Conservation (phyloP, 2,113 vertebrate species). For the Melospiza georgiana region DNA sequence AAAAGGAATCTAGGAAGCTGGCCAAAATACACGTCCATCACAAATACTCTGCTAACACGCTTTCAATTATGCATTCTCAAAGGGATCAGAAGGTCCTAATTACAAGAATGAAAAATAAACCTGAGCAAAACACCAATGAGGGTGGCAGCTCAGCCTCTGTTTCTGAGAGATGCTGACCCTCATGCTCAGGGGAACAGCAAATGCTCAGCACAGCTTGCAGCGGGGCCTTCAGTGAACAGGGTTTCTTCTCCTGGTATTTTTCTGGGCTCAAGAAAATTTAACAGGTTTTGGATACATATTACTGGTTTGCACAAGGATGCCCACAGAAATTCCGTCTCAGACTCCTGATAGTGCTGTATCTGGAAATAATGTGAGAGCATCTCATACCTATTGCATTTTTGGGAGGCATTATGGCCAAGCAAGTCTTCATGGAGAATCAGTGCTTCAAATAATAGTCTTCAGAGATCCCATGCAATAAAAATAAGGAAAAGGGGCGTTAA, state of each 20-base stretch:
- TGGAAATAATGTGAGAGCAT: neutral
- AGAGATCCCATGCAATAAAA: neutral
- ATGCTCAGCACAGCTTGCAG: neutral
- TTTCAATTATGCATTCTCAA: neutral
- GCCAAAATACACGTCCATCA: neutral
- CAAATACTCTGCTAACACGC: neutral
- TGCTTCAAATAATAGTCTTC: neutral
- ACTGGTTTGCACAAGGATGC: neutral
- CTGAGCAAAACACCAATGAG: slow-evolving; percentile 21
- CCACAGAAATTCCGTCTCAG: neutral
- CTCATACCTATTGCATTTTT: neutral
- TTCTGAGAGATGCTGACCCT: neutral
- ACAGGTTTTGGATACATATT: neutral
- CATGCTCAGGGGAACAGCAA: neutral
- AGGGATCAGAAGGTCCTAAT: slow-evolving; percentile 29
- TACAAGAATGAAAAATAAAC: slow-evolving; percentile 9
- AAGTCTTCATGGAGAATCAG: neutral
- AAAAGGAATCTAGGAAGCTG: neutral
- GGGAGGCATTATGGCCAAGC: neutral
- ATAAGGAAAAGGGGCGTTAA: neutral
- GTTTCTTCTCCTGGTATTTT: neutral
- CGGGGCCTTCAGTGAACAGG: neutral
- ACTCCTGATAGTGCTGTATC: neutral
- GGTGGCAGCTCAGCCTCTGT: neutral
- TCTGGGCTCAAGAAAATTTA: neutral